Conservation (phyloP, 1,140 invertebrate genomes). For the Elymnias hypermnestra region DNA sequence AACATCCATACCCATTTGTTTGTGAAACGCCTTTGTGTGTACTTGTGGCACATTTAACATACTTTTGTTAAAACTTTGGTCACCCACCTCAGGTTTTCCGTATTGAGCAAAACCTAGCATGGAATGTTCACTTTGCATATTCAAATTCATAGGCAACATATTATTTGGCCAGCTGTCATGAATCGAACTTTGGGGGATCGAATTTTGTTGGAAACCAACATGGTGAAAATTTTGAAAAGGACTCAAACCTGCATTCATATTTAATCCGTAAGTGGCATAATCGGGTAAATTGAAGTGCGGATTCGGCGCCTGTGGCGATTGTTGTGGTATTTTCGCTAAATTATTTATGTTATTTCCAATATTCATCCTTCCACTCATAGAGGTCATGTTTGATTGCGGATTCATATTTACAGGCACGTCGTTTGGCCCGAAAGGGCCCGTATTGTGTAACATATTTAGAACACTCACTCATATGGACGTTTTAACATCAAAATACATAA, state of each 20-base stretch:
- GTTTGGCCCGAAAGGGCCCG: conserved; percentile 48
- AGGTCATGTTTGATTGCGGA: conserved; percentile 43
- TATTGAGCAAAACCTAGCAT: conserved; percentile 23
- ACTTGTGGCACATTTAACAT: conserved; percentile 46
- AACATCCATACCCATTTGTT: conserved; percentile 29
- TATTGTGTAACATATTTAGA: conserved; percentile 62
- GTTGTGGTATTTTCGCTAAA: conserved; percentile 46
- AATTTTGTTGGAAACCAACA: conserved; percentile 33
- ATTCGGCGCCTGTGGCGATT: conserved; percentile 27
- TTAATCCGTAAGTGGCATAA: conserved; percentile 41
- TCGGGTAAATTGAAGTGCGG: conserved; percentile 37
- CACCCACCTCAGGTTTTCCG: conserved; percentile 20
- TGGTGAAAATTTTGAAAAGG: conserved; percentile 44
- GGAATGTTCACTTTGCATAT: conserved; percentile 32
- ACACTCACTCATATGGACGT: conserved; percentile 25
- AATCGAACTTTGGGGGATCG: conserved; percentile 32
- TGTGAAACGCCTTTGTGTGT: conserved; percentile 39
- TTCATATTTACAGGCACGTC: conserved; percentile 49
- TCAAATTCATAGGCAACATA: conserved; percentile 52
- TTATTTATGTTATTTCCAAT: conserved; percentile 48
- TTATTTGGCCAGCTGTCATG: conserved; percentile 42
- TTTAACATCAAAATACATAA: conserved; percentile 28
- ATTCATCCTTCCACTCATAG: conserved; percentile 37
- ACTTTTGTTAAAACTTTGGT: conserved; percentile 29
- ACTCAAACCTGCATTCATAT: conserved; percentile 35